These are phyloP conservation scores for Bombus haemorrhoidalis DNA, from an alignment of 1,140 invertebrate genomes.

Conservation along the genomic window DNA sequence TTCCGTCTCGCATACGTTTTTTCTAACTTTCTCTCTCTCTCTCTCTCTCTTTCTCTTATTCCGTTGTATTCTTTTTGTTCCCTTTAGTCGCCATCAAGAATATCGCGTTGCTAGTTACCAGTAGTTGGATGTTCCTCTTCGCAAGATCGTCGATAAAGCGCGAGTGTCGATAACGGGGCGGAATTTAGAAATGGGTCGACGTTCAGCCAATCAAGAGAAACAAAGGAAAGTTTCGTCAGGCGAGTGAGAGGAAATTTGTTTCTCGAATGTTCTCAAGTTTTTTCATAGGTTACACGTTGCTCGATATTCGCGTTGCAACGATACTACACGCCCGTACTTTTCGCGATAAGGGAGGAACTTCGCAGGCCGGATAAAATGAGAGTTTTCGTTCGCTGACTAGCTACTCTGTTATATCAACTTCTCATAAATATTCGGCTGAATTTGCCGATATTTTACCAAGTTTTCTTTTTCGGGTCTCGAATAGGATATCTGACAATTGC, in stretches of 20 bases:
- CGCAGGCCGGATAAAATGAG: background rate
- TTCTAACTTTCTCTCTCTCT: background rate
- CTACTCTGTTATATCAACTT: background rate
- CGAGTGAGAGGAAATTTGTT: slow-evolving; percentile 32
- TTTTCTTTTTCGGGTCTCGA: background rate
- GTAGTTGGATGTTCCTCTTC: background rate
- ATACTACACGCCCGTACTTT: background rate
- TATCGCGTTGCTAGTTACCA: background rate
- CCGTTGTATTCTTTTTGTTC: background rate
- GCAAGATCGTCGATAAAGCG: background rate
- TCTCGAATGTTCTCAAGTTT: slow-evolving; percentile 15
- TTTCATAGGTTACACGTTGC: background rate
- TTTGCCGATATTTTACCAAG: background rate
- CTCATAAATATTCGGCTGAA: background rate
- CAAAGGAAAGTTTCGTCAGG: background rate
- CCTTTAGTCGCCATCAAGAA: background rate
- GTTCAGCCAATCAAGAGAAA: slow-evolving; percentile 35
- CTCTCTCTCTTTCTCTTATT: background rate
- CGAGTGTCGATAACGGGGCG: slow-evolving; percentile 33
- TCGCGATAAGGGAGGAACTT: background rate
- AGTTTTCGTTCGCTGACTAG: background rate
- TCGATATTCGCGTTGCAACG: slow-evolving; percentile 7
- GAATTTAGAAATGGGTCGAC: slow-evolving; percentile 42
- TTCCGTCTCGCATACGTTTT: background rate
- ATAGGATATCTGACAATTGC: background rate